These are phyloP conservation scores for Caenorhabditis becei DNA, from an alignment of 2,888 invertebrate genomes.

Conservation along the genomic window DNA sequence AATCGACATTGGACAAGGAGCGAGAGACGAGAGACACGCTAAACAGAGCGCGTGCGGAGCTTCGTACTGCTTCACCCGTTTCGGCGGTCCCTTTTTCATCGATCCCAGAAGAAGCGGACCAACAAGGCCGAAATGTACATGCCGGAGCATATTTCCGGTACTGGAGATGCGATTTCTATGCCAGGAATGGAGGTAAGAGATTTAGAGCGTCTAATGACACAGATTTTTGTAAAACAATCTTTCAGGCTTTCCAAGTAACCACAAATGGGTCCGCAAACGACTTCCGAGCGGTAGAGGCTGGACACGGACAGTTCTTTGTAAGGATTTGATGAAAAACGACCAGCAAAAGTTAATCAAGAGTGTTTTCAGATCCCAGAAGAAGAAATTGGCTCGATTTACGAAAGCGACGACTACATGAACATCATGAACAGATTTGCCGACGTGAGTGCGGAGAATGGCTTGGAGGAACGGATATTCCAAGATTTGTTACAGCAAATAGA, in stretches of 20 bases:
- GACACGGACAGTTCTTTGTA: slow-evolving; percentile 36
- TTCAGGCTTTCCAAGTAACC: slow-evolving; percentile 4
- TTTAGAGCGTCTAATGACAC: neutral
- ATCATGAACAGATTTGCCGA: slow-evolving; percentile 29
- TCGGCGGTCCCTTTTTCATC: slow-evolving; percentile 20
- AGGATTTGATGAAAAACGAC: neutral
- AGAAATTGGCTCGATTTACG: slow-evolving; percentile 25
- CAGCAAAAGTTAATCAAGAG: neutral
- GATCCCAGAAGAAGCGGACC: slow-evolving; percentile 9
- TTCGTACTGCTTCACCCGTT: neutral
- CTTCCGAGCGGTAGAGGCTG: slow-evolving; percentile 21
- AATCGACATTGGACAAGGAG: slow-evolving; percentile 43
- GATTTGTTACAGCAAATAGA: slow-evolving; percentile 18
- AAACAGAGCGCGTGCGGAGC: slow-evolving; percentile 39
- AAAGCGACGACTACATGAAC: slow-evolving; percentile 23
- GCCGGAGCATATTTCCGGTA: slow-evolving; percentile 70
- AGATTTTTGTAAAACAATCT: neutral
- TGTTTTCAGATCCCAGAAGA: slow-evolving; percentile 45
- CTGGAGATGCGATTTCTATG: slow-evolving; percentile 53
- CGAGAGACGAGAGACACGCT: slow-evolving; percentile 29
- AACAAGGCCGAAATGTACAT: slow-evolving; percentile 56
- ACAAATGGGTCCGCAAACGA: neutral
- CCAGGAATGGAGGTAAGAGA: slow-evolving; percentile 38
- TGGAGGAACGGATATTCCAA: neutral
- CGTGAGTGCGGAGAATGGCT: slow-evolving; percentile 1